Evolutionary conservation across 2,113 vertebrate genomes (phyloP).

Genomic region (Notarius lentiginosus): DNA sequence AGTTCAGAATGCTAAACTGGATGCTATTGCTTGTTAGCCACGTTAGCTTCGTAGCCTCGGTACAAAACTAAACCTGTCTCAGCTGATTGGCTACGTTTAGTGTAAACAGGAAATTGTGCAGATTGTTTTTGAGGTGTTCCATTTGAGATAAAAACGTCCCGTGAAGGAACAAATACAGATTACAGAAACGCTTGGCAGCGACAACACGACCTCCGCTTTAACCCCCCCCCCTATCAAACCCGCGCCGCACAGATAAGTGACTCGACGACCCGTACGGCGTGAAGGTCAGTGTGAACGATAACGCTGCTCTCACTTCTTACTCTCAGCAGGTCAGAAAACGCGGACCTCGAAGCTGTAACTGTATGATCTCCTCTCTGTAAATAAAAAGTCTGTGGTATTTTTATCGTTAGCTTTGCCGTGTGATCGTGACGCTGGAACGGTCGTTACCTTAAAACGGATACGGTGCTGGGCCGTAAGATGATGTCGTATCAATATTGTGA

Average conservation of each 20-base stretch:
- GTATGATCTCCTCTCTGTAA: no score
- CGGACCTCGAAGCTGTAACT: no score
- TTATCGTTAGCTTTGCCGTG: no score
- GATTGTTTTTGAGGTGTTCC: background rate
- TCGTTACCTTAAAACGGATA: background rate
- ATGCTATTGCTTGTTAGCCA: background rate
- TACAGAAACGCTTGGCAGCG: background rate
- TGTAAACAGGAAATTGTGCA: background rate
- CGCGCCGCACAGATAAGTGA: background rate
- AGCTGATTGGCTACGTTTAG: background rate
- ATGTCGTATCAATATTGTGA: no score
- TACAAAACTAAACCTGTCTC: background rate
- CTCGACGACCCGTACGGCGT: background rate
- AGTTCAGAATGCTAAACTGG: background rate
- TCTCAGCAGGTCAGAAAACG: no score
- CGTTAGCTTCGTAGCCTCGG: background rate
- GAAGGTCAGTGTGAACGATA: background rate
- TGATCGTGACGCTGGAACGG: no score
- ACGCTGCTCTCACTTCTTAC: background rate
- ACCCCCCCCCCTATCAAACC: background rate
- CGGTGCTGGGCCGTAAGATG: no score
- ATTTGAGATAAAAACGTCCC: background rate
- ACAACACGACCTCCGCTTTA: background rate
- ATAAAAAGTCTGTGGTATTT: no score
- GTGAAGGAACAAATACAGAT: background rate